These are phyloP conservation scores for Iselma pallidipennis DNA, from an alignment of 2,888 invertebrate species.

Conservation along the genomic window DNA sequence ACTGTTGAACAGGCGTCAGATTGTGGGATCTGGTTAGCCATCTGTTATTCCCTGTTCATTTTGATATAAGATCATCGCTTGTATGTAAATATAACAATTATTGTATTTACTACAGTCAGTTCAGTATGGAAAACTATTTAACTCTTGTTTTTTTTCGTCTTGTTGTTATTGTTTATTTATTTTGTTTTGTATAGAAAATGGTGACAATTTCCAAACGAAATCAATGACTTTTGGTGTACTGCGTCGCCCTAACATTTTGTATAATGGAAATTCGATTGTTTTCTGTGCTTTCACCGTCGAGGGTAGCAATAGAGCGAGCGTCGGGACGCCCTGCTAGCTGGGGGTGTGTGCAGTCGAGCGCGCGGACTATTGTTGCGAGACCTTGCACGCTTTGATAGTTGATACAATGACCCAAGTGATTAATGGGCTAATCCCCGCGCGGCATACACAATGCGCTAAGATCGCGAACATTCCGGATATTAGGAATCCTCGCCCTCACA, in stretches of 20 bases:
- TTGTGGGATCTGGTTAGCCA: neutral
- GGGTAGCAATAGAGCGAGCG: conserved; percentile 12
- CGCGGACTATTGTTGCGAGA: conserved; percentile 55
- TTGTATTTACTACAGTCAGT: too few species aligned
- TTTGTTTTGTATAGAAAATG: neutral
- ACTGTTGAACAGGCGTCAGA: conserved; percentile 1
- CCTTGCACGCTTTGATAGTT: conserved; percentile 59
- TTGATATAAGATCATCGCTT: neutral
- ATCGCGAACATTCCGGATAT: conserved; percentile 58
- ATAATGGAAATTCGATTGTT: conserved; percentile 29
- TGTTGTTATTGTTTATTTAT: too few species aligned
- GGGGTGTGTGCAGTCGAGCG: conserved; percentile 52
- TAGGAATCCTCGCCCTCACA: conserved; percentile 53
- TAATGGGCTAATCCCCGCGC: conserved; percentile 58
- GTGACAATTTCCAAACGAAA: conserved; percentile 14
- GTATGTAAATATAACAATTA: neutral
- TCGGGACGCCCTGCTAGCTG: conserved; percentile 15
- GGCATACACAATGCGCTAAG: conserved; percentile 58
- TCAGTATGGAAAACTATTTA: neutral
- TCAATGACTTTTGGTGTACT: conserved; percentile 23
- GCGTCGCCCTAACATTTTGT: conserved; percentile 24
- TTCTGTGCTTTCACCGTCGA: conserved; percentile 15
- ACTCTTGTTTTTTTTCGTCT: neutral
- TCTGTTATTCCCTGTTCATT: neutral
- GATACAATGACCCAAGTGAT: conserved; percentile 60